Evolutionary conservation across 2,888 invertebrate species (phyloP).

Genomic region (Nemotelus pantherinus): DNA sequence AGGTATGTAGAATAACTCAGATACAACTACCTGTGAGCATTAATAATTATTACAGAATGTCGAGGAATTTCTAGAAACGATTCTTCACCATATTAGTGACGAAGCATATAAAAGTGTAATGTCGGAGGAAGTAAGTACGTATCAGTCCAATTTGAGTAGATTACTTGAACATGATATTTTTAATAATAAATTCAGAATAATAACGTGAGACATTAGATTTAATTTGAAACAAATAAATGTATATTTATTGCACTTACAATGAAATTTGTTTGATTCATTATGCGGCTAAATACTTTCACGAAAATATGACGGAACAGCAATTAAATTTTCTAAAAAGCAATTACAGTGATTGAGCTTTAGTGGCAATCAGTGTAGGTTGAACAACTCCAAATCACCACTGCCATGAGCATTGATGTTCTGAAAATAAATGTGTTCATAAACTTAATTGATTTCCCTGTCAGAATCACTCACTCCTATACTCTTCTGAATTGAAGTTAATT

Average conservation of each 20-base stretch:
- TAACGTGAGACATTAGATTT: not conserved
- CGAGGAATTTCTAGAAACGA: conserved; percentile 18
- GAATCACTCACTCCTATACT: conserved; percentile 40
- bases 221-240: not conserved
- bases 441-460: no score
- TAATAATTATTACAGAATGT: conserved; percentile 21
- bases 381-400: no score
- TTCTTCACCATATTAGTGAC: not conserved
- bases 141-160: not conserved
- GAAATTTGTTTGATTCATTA: no score
- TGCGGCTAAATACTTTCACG: no score
- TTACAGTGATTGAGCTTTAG: no score
- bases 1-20: not conserved
- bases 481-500: conserved; percentile 44
- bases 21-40: not conserved
- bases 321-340: no score
- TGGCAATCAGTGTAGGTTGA: no score
- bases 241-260: not conserved
- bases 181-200: not conserved
- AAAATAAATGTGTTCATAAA: no score
- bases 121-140: not conserved
- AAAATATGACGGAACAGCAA: no score
- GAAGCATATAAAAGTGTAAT: not conserved
- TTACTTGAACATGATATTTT: conserved; percentile 2
- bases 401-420: no score